These are phyloP conservation scores for Camponotus floridanus DNA, from an alignment of 1,140 invertebrate genomes.

Conservation along the genomic window DNA sequence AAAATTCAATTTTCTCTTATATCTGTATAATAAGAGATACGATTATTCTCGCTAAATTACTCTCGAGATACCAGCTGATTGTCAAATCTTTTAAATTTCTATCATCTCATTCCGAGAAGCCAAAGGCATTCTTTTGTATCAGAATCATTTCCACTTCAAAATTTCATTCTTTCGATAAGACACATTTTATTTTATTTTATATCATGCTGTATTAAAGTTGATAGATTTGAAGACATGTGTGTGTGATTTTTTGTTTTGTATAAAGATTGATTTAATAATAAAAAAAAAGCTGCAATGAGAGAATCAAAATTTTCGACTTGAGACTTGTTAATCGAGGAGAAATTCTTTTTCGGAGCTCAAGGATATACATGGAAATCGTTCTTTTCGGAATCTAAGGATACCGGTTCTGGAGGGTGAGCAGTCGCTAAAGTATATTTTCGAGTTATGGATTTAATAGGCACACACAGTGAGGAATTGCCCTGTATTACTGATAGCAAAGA, in stretches of 20 bases:
- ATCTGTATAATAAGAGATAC: background rate
- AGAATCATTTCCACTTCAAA: background rate
- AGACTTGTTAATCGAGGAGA: background rate
- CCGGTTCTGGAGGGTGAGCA: conserved; percentile 81
- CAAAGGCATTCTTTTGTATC: background rate
- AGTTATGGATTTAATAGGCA: conserved; percentile 77
- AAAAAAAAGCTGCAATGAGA: background rate
- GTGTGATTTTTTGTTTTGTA: background rate
- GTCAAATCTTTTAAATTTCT: background rate
- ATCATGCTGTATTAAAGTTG: too few relatives aligned
- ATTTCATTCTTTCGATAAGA: background rate
- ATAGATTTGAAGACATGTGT: background rate
- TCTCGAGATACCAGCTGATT: background rate
- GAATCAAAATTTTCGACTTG: background rate
- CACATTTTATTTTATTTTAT: too few relatives aligned
- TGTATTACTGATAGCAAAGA: conserved; percentile 75
- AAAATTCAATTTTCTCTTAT: conserved; percentile 58
- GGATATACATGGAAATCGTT: background rate
- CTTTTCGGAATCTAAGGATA: conserved; percentile 16
- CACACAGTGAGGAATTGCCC: conserved; percentile 83
- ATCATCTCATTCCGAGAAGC: background rate
- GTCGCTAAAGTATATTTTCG: conserved; percentile 76
- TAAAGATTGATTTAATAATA: background rate
- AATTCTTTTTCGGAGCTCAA: background rate
- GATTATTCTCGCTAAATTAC: conserved; percentile 2